Evolutionary conservation across 1,140 invertebrate genomes (phyloP), one percentile per base, ranked within the genome.

Genomic region (Calliphora vicina): DNA sequence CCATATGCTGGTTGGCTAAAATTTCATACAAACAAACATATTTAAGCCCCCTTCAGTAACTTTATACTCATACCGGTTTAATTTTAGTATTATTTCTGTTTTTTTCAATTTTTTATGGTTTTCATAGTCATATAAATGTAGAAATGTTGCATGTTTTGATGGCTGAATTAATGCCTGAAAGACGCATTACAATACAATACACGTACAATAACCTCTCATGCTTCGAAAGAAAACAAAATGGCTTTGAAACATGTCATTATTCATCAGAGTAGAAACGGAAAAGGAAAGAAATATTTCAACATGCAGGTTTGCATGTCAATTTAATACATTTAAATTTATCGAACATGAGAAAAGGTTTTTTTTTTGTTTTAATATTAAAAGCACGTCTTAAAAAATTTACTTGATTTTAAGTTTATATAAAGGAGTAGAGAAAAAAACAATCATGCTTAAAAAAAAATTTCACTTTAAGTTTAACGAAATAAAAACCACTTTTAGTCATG

Each of bases 61-160:
- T 57, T n/a, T 23, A 23, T 23, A 67, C 23, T 23, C 61, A 67
- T 67, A 67, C 61, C 61, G 61, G 61, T 25, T 67, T 67, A 57
- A 17, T 57, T 17, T 57, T 57, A 15, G 12, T n/a, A n/a, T 23
- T 0, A 17, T 67, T 23, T 25, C 20, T 23, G 1, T 61, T 61
- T 15, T 61, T 67, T 67, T 67, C 17, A 35, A 10, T 35, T 8
- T 25, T 3, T 67, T 67, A 67, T 6, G 45, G 45, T 67, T 67
- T 67, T 67, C n/a, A 67, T 67, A 23, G 61, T 23, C 61, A 23
- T 67, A 67, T 67, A 67, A 10, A 67, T 67, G 61, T 67, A 12
- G 61, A 6, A 67, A 67, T 67, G 61, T 67, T 67, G 61, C 61
- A 67, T 67, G 61, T 67, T 67, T 10, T 67, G 61, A 67, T 67